Base-by-base conservation (phyloP, 2,888 invertebrate genomes). In the Ichneumon xanthorius region DNA sequence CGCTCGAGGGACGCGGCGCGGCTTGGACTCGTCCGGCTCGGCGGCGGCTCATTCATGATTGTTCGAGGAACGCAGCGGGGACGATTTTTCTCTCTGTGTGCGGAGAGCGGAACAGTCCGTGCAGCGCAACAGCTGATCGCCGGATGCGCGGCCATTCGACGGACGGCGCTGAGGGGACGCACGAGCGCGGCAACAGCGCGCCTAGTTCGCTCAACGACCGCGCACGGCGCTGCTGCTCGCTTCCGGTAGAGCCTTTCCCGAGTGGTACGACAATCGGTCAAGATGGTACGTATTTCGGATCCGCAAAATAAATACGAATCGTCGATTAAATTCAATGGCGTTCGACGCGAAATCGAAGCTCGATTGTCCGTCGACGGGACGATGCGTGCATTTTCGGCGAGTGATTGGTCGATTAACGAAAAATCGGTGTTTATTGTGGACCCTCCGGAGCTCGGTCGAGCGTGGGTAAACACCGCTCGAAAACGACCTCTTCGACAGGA, bases 261-360 rank as follows among this genome's bases (percentile, higher is more conserved):
- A 86, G 87, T 87, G 81, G 88, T 63, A 88, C 89, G 84, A 79
- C 88, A 88, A 88, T 87, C 87, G 82, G 87, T 76, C 88, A 92
- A 90, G 88, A 93, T 93, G 93, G 93, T 93, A 92, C 82, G 93
- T 93, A 92, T 87, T 90, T 89, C 71, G 84, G 87, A 93, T 93
- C 93, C 87, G 75, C 73, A 79, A 89, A 92, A 86, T 90, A 58
- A 87, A 73, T 53, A 75, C 72, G 87, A 92, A 93, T 93, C 93
- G 4, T 73, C 22, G 19, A 67, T 78, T 72, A 79, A 90, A 88
- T 61, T 33, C 4, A 70, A 53, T 40, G 53, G 45, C 65, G 33
- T 45, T 85, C 53, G 1, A 73, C 30, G 48, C 30, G 50, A 88
- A 89, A 84, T 50, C 67, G 19, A 40, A 70, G n/a, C 71, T n/a